phyloP scores from a whole-genome alignment of 2,113 vertebrate genomes.

The Callorhinus ursinus region DNA sequence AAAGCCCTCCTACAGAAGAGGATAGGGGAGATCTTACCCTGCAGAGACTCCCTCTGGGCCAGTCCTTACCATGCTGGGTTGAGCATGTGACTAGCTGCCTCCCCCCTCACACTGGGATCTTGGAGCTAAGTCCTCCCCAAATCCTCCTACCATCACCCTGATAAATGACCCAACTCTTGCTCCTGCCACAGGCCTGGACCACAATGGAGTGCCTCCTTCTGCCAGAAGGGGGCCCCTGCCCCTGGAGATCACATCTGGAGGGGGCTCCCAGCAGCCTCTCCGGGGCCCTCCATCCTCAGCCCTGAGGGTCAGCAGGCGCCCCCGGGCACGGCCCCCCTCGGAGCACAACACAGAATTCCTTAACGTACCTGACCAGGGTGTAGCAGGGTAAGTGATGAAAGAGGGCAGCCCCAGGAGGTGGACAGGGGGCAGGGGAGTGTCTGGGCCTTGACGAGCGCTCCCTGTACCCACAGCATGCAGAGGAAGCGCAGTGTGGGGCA shows the following conservation, averaged over 20 bases:
- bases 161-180: background rate
- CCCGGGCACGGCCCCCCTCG: constrained; percentile 68
- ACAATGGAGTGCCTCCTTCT: constrained; percentile 88
- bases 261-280: constrained; percentile 81
- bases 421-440: background rate
- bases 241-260: constrained; percentile 80
- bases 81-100: background rate
- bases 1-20: background rate
- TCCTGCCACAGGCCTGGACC: constrained; percentile 80
- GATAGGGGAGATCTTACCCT: background rate
- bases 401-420: background rate
- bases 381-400: constrained; percentile 91
- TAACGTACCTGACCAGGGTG: constrained; percentile 95
- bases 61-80: background rate
- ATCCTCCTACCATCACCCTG: background rate
- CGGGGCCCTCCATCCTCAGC: constrained; percentile 81
- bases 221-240: background rate
- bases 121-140: background rate
- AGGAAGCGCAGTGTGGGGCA: constrained; percentile 91
- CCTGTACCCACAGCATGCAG: constrained; percentile 88
- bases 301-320: constrained; percentile 74
- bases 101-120: background rate
- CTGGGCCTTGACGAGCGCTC: background rate
- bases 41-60: background rate
- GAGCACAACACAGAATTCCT: constrained; percentile 94